Base-by-base conservation (phyloP, 2,113 vertebrate species). In the Ceyx cyanopectus region DNA sequence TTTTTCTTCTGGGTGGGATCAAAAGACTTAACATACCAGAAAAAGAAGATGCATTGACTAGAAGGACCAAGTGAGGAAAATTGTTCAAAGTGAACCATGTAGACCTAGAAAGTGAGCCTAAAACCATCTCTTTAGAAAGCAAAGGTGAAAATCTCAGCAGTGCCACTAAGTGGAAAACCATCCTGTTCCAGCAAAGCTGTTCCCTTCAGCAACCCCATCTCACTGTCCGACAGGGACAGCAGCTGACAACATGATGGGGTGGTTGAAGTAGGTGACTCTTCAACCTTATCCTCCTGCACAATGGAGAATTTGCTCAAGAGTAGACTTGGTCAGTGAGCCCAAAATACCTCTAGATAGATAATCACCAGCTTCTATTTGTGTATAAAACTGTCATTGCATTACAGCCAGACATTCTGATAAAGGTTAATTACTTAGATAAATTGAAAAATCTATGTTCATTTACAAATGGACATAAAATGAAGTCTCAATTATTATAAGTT, bases 401-500 rank as follows among this genome's bases (percentile, higher is more conserved):
- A 29, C 57, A 60, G 93, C 91, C 90, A 91, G 85, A 65, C 12
- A 87, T 82, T 92, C 67, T 96, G 81, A 89, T 89, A 87, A 95
- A 94, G 81, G 94, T 96, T 97, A 96, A 97, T 97, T 97, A 96
- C 96, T 95, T 89, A 95, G 96, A 97, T 93, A 94, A 97, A 97
- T 84, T 95, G 95, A 96, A 97, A 97, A 96, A 97, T 96, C 94
- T 92, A 96, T 95, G 97, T 95, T 97, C 98, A 98, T 98, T 97
- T 98, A 95, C 97, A 97, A 98, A 98, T 98, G 97, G 97, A 96
- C 94, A 97, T 96, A 96, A 97, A 96, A 98, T 95, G 97, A 97
- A 97, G 96, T 85, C 92, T 92, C 89, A 86, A 95, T 97, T 96
- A 95, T 93, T 81, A 78, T 93, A 89, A 92, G 93, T 94, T 96